Conservation (phyloP, 2,113 vertebrate species). For the Channa argus region DNA sequence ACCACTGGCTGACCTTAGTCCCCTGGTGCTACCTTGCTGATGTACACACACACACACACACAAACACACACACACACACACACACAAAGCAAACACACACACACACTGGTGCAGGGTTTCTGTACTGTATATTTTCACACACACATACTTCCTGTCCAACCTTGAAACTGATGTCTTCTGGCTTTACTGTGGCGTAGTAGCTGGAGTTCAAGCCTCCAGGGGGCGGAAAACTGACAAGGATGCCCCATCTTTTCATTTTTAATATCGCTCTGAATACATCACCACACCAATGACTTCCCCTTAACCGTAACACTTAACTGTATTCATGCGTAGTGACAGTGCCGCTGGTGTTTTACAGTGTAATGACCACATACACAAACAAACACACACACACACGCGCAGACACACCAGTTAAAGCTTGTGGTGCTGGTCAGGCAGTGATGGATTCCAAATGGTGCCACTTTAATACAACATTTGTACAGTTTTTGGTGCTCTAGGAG, state of each 20-base stretch:
- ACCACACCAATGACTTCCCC: constrained; percentile 55
- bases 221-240: constrained; percentile 38
- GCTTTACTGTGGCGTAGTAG: constrained; percentile 59
- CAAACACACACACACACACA: constrained; percentile 21
- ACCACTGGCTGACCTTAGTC: constrained; percentile 70
- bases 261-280: constrained; percentile 34
- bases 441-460: constrained; percentile 65
- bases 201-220: constrained; percentile 54
- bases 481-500: constrained; percentile 72
- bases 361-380: constrained; percentile 42
- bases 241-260: constrained; percentile 47
- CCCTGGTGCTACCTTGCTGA: constrained; percentile 77
- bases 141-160: constrained; percentile 62
- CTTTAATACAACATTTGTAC: constrained; percentile 62
- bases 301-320: constrained; percentile 46
- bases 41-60: constrained; percentile 40
- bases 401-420: constrained; percentile 44
- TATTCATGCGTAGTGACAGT: constrained; percentile 47
- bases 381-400: constrained; percentile 31
- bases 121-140: constrained; percentile 52
- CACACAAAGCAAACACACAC: constrained; percentile 10
- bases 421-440: constrained; percentile 71
- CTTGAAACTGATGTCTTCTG: constrained; percentile 75
- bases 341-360: constrained; percentile 48
- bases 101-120: constrained; percentile 40